Base-by-base conservation (phyloP, 2,888 invertebrate genomes). In the Isoperla grammatica region DNA sequence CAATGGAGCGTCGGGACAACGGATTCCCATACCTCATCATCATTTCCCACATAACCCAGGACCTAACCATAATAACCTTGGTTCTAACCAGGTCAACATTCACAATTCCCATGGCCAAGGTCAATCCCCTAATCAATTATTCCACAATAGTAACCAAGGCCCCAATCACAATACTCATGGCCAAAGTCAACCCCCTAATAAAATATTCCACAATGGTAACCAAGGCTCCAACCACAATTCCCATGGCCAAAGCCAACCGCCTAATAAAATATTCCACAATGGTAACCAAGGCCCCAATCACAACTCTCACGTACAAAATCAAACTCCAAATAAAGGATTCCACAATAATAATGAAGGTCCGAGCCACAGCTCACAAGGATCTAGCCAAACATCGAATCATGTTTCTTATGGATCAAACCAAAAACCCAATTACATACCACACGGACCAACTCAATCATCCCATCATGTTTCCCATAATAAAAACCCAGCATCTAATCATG, bases 11-110 rank as follows among this genome's bases (percentile, higher is more conserved):
- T 29, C 56, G 1, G 19, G 43, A 22, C 56, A 40, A 20, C 20
- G 45, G 9, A 19, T 20, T 17, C 48, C 56, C 12, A 13, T 39
- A 2, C 45, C 22, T 11, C 37, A 23, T 23, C 57, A 61, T 19
- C 35, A 42, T 29, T 42, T 48, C 17, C 56, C 42, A 15, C 60
- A 29, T 22, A 15, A 35, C 29, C 29, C 29, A 29, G 29, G 29
- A 6, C 29, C 29, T 29, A 29, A 8, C 29, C 29, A 29, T 29
- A 29, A 29, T 8, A 6, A 4, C 29, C 29, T 6, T 29, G 29
- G 29, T 29, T 29, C 29, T 29, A 29, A 29, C 29, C 53, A 35
- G 15, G 39, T 17, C 19, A 12, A 8, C n/a, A 15, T 5, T n/a
- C 17, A 37, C 20, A 37, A 53, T 15, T 37, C 17, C 37, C 49